Base-by-base conservation (phyloP, 2,797 vertebrate species). In the Triplophysa bombifrons region DNA sequence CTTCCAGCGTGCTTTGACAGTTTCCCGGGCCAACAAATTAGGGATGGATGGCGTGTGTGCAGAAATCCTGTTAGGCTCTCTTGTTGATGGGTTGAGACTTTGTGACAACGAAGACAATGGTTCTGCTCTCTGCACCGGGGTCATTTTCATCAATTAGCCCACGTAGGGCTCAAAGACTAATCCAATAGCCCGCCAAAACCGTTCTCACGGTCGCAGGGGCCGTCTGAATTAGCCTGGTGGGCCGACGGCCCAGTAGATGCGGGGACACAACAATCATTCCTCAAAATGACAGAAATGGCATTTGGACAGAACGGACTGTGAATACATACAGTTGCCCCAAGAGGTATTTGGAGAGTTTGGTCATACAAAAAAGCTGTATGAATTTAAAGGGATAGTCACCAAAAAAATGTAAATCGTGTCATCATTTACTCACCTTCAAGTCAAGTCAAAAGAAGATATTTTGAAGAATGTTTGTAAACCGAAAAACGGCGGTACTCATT, bases 91-190 rank as follows among this genome's bases (percentile, higher is more conserved):
- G 85, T 86, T 87, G 85, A 86, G 85, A 88, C 89, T 90, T 89
- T 87, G 90, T 92, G 88, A 82, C 86, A 55, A 72, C 6, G 71
- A 70, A 85, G 89, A 91, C 90, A 92, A 93, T 92, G 85, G 87
- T 84, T 83, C 86, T 83, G 78, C 87, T 91, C 88, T 87, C 81
- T 80, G 84, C 85, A 86, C 88, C 27, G 2, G 85, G 90, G 91
- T 92, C 89, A 89, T 91, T 93, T 93, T 93, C 90, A 91, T 93
- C 90, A 92, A 92, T 92, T 91, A 90, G 89, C 80, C 88, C 83
- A 87, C 84, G 88, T 85, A 86, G 87, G 56, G 87, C 88, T 91
- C 89, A 90, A 91, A 90, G 85, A 88, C 88, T 91, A 91, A 92
- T 93, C 91, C 92, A 88, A 90, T 92, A 87, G 86, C 88, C 83